Evolutionary conservation across 1,140 invertebrate genomes (phyloP).

Genomic region (Drosophila biarmipes): DNA sequence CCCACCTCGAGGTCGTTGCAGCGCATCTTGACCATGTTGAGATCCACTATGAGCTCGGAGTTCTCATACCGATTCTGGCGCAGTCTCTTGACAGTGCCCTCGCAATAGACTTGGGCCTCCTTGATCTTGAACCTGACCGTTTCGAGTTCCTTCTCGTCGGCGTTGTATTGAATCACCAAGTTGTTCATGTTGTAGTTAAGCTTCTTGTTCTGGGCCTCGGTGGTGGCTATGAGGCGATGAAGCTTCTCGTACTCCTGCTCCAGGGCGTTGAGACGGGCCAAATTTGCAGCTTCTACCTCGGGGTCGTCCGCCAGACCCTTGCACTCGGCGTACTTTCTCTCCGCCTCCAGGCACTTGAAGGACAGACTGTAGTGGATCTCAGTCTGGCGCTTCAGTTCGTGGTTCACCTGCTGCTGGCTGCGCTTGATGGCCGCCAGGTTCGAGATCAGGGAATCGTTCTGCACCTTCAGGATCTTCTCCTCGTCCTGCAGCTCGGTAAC

Average conservation of each 20-base stretch:
- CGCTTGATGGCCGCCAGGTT: slow-evolving; percentile 46
- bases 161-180: slow-evolving; percentile 82
- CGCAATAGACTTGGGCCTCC: slow-evolving; percentile 82
- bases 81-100: slow-evolving; percentile 86
- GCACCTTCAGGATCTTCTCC: slow-evolving; percentile 53
- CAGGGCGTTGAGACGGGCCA: slow-evolving; percentile 40
- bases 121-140: slow-evolving; percentile 84
- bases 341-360: slow-evolving; percentile 68
- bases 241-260: slow-evolving; percentile 58
- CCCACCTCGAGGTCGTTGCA: slow-evolving; percentile 86
- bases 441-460: slow-evolving; percentile 53
- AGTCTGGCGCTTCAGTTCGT: slow-evolving; percentile 68
- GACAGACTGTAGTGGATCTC: slow-evolving; percentile 73
- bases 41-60: slow-evolving; percentile 87
- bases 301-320: slow-evolving; percentile 57
- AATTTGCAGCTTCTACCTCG: slow-evolving; percentile 51
- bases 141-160: slow-evolving; percentile 63
- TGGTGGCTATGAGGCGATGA: slow-evolving; percentile 56
- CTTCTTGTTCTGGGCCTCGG: slow-evolving; percentile 85
- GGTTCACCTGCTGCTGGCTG: slow-evolving; percentile 44
- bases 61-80: slow-evolving; percentile 84
- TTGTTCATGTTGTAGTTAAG: slow-evolving; percentile 86
- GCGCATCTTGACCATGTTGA: slow-evolving; percentile 87
- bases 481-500: slow-evolving; percentile 60
- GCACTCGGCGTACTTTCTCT: slow-evolving; percentile 44